Base-by-base conservation (phyloP, 35 echinoderm and acorn worm genomes). In the Ptychodera flava region DNA sequence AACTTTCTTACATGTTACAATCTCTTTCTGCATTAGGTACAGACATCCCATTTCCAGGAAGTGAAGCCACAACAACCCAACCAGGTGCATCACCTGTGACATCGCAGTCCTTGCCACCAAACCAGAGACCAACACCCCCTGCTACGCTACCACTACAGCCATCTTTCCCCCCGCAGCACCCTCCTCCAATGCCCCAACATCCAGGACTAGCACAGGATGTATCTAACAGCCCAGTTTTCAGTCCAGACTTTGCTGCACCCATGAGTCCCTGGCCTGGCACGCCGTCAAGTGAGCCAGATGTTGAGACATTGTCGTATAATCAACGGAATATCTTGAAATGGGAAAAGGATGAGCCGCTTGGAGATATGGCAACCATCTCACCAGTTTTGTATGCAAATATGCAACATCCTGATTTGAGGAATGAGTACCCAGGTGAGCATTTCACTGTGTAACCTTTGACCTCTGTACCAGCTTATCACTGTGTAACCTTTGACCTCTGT, bases 301-400 rank as follows among this genome's bases (percentile, higher is more conserved):
- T 86, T 1, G 87, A 93, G 78, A 90, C 88, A 14, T 86, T 91
- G 86, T 90, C 92, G 16, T 94, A 94, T 77, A 94, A 90, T 33
- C 92, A 94, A 81, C 85, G 89, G 28, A 87, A 90, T 34, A 79
- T 94, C 37, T 86, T 85, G 92, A 99, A 94, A 35, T 99, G 96
- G 96, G 96, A 99, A 88, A 99, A 99, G 77, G 96, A 99, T 83
- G 96, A 99, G 86, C 96, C 91, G 29, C 91, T 99, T 16, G 96
- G 96, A 0, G 79, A 81, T 15, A 80, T 92, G 37, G 96, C 96
- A 1, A 99, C 96, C 77, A 99, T 92, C 33, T 99, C 96, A 79
- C 92, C 96, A 32, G 96, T 99, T 30, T 83, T 93, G 85, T 93
- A 93, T 78, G 90, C 92, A 79, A 99, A 99, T 81, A 84, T 94